Conservation (phyloP, 2,797 vertebrate species). For the Peromyscus nudipes region DNA sequence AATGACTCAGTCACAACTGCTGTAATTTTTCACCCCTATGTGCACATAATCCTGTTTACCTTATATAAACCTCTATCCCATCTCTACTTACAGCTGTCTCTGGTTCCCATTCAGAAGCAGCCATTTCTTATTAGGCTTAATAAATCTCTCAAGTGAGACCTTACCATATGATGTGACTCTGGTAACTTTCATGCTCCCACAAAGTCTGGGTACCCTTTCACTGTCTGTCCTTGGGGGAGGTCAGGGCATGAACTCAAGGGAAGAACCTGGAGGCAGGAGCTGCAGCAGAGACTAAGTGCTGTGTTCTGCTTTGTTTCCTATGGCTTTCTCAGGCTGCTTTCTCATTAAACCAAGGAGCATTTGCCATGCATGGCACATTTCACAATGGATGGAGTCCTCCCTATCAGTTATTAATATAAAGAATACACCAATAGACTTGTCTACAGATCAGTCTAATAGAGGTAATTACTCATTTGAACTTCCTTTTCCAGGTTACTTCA, state of each 20-base stretch:
- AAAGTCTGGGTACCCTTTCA: background rate
- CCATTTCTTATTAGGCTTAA: background rate
- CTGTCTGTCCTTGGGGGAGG: background rate
- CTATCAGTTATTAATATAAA: background rate
- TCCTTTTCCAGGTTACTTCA: background rate
- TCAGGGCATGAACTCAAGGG: background rate
- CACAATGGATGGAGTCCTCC: too few species aligned
- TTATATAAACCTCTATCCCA: background rate
- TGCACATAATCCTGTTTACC: background rate
- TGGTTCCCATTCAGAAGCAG: background rate
- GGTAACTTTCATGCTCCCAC: too few species aligned
- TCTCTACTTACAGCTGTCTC: background rate
- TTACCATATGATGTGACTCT: background rate
- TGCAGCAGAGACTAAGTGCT: background rate
- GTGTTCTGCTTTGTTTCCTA: background rate
- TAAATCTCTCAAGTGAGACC: background rate
- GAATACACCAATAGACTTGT: background rate
- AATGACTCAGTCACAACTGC: background rate
- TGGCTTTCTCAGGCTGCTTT: background rate
- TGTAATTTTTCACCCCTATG: background rate
- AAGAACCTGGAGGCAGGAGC: too few species aligned
- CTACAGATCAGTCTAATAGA: background rate
- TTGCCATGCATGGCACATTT: background rate
- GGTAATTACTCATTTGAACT: background rate
- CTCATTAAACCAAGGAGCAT: background rate